Conservation (phyloP, 2,113 vertebrate genomes). For the Scomber colias region DNA sequence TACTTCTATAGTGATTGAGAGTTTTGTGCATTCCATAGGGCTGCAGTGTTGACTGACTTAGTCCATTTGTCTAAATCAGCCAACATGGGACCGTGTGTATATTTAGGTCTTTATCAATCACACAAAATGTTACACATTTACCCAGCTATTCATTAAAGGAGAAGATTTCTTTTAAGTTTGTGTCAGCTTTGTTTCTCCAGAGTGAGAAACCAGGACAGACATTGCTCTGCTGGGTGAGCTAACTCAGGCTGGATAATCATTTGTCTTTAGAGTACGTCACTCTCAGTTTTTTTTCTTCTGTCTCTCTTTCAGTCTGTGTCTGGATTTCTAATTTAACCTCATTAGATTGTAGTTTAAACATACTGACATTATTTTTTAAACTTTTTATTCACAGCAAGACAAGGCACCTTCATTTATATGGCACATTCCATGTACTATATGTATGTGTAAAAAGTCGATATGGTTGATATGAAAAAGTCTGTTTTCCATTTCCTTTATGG, state of each 20-base stretch:
- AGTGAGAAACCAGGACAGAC: constrained; percentile 54
- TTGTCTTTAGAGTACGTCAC: constrained; percentile 22
- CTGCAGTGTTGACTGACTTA: constrained; percentile 32
- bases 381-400: neutral
- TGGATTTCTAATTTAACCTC: neutral
- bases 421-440: neutral
- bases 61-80: neutral
- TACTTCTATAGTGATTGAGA: constrained; percentile 30
- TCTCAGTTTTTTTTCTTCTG: neutral
- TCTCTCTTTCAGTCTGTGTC: neutral
- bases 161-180: constrained; percentile 27
- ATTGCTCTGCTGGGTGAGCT: constrained; percentile 50
- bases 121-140: constrained; percentile 53
- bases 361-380: neutral
- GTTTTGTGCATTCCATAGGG: constrained; percentile 11
- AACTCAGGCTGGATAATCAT: constrained; percentile 42
- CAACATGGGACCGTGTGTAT: constrained; percentile 1
- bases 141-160: constrained; percentile 32
- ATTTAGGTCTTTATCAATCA: constrained; percentile 30
- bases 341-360: neutral
- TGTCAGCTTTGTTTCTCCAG: constrained; percentile 38
- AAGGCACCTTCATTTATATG: neutral
- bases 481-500: neutral
- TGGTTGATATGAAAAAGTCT: neutral
- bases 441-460: too few species aligned